Evolutionary conservation across 2,113 vertebrate species (phyloP), one percentile per base, ranked within the genome.

Genomic region (Amphiprion ocellaris): DNA sequence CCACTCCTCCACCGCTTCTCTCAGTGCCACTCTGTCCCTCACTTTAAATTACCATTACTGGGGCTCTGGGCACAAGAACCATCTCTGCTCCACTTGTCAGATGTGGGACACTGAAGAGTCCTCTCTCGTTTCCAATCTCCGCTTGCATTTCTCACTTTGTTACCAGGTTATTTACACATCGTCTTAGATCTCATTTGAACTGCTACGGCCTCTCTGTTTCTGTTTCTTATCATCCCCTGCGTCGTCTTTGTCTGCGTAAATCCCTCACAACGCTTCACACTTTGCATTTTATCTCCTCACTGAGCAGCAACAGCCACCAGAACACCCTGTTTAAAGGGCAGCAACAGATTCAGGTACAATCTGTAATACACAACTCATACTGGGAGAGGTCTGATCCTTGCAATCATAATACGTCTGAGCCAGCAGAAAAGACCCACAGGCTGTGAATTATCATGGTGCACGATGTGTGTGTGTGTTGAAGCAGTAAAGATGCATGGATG

Each of bases 81-180:
- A 61, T 91, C 89, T 79, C 87, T 92, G 91, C 92, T 92, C 92
- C 89, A 90, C 85, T 93, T 90, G 90, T 90, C 86, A 91, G 81
- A 92, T 89, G 76, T 89, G 89, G 88, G 78, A 81, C 87, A 87
- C 85, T 54, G 68, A 87, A 72, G 87, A 84, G 60, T 56, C 24
- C 41, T 63, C 61, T 80, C 80, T 85, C 37, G 39, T 39, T 76
- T 73, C 47, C 74, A 24, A 37, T 61, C 77, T 83, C 56, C 11
- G 10, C 81, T 65, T 54, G 3, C 47, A 62, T 61, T 66, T 78
- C 76, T 79, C 46, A 59, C 69, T 74, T 37, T 39, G 69, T 58
- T 30, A 54, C 4, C 41, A 62, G 52, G n/a, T 78, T 70, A 66
- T 83, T 84, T 72, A 79, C 28, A 77, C 8, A 62, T 83, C 82